Evolutionary conservation across 1,140 invertebrate species (phyloP).

Genomic region (Pinna nobilis): DNA sequence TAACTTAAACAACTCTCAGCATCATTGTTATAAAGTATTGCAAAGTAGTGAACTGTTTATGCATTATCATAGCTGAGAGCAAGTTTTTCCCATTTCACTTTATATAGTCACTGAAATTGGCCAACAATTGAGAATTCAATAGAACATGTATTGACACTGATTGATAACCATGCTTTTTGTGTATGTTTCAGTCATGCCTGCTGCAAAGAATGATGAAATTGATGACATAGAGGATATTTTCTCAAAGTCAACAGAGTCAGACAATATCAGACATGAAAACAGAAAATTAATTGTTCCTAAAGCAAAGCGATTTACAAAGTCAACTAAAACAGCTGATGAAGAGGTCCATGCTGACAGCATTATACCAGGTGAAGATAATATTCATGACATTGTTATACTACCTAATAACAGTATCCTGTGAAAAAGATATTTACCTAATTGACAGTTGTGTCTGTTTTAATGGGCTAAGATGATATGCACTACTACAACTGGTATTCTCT

Average conservation of each 20-base stretch:
- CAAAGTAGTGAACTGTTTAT: too few relatives aligned
- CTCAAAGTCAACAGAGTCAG: constrained; percentile 34
- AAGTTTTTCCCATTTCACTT: too few relatives aligned
- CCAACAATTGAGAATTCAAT: too few relatives aligned
- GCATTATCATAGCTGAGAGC: too few relatives aligned
- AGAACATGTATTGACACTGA: too few relatives aligned
- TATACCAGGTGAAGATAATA: constrained; percentile 61
- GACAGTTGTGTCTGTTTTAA: background rate
- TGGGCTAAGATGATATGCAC: too few relatives aligned
- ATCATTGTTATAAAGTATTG: too few relatives aligned
- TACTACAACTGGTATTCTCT: too few relatives aligned
- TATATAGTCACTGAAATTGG: too few relatives aligned
- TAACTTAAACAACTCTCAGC: too few relatives aligned
- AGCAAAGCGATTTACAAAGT: constrained; percentile 19
- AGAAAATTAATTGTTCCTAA: constrained; percentile 50
- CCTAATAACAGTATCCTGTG: background rate
- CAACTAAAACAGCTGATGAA: constrained; percentile 20
- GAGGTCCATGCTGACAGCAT: constrained; percentile 55
- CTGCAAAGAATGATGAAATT: constrained; percentile 27
- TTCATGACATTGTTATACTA: too few relatives aligned
- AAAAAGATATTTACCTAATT: background rate
- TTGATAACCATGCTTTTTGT: too few relatives aligned
- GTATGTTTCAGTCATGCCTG: constrained; percentile 7
- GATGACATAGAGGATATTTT: constrained; percentile 66
- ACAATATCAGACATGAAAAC: constrained; percentile 40